Evolutionary conservation across 2,797 vertebrate genomes (phyloP), one percentile per base, ranked within the genome.

Genomic region (Lutjanus argentimaculatus): DNA sequence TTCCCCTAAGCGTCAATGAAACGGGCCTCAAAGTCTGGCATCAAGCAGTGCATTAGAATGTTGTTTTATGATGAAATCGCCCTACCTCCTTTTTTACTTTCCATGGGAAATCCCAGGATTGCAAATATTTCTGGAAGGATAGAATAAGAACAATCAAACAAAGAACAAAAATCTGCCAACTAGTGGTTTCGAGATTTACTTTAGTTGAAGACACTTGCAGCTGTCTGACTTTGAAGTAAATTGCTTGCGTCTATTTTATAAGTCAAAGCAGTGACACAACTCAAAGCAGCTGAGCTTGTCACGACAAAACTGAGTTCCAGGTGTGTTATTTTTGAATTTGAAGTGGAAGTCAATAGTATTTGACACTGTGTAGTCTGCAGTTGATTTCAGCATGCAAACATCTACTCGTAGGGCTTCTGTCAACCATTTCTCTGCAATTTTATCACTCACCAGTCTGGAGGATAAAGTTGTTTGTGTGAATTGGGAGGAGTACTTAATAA

Each of bases 391-490:
- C 48, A 21, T 36, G 16, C 17, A 57, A 13, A 49, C 15, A 7
- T 66, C 49, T 43, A 25, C 49, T 57, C 11, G 2, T 16, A 21
- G 57, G 59, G 45, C 45, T 78, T 21, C 15, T 57, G 12, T 64
- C 5, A 25, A 57, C 53, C 19, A 7, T 57, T 57, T 56, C 30
- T 25, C 40, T 62, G 21, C 36, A 53, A 7, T 22, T 16, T 46
- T 25, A 11, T 48, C 55, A 15, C 48, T 36, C 22, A 40, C 30
- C 51, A 11, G 36, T 59, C 56, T 51, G 14, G 40, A 78, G 65
- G 53, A 71, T 73, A 46, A 70, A 63, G 55, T 63, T 80, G 65
- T 84, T 82, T 72, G 55, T 12, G 55, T 58, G 43, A 85, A 55
- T n/a, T 16, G 2, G 6, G 21, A 80, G 21, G 40, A 21, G 46